Evolutionary conservation across 2,888 invertebrate genomes (phyloP), one percentile per base, ranked within the genome.

Genomic region (Chaetoderma sp.): DNA sequence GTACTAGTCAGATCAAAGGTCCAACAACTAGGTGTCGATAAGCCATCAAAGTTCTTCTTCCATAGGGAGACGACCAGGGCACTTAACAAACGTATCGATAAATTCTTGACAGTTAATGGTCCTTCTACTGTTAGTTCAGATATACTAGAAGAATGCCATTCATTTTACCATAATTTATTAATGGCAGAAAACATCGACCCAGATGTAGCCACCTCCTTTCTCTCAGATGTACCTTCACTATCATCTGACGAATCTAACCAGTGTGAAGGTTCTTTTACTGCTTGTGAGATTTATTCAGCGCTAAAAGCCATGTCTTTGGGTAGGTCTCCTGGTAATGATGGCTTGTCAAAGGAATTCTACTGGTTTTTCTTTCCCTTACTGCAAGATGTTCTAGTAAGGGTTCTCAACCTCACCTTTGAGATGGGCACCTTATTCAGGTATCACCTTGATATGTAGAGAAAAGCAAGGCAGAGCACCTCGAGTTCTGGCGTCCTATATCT

Each of bases 401-500:
- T 60, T 1, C n/a, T 47, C 10, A 47, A 47, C n/a, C 10, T 21
- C 10, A 27, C 27, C 21, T 60, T 60, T 60, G n/a, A 49, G 21
- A n/a, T 5, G 4, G 18, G 27, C 13, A 16, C 21, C 10, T 49
- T 60, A 23, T 27, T 30, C 32, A 4, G 30, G 23, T n/a, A 60
- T 60, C 16, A 67, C 67, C 36, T 58, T 70, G 42, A 45, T 76
- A 39, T 71, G 69, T 59, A 73, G 73, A 67, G 71, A 75, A 54
- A 42, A 39, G 30, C 27, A 45, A 69, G 23, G 42, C 60, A 16
- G 32, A 58, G 8, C 16, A 65, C 57, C 54, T 75, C 50, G 71
- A 73, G 60, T 66, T 67, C 49, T 75, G 70, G 50, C 49, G 73
- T 25, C 77, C 73, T 4, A 75, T 75, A 28, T 71, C 71, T 16